phyloP scores from a whole-genome alignment of 2,113 vertebrate species.

The Piliocolobus tephrosceles region DNA sequence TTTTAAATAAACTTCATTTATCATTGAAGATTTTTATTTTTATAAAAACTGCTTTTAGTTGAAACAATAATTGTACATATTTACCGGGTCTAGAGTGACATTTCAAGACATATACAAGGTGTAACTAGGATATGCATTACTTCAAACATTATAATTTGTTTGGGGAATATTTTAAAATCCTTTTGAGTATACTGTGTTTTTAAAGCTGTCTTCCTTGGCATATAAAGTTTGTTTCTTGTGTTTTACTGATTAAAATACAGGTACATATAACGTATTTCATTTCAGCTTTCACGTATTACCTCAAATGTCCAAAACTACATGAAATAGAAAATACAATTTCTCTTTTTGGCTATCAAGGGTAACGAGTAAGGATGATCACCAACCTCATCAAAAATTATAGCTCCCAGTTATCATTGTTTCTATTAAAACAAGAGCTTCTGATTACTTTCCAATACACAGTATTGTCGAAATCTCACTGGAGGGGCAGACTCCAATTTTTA shows the following conservation, averaged over 20 bases:
- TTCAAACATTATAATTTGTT: neutral
- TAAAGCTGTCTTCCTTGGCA: neutral
- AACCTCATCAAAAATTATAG: neutral
- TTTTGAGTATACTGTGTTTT: neutral
- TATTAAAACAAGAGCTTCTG: slow-evolving; percentile 40
- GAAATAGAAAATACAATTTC: neutral
- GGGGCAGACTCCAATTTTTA: neutral
- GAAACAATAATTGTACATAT: neutral
- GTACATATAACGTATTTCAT: neutral
- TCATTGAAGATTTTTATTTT: neutral
- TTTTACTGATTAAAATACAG: neutral
- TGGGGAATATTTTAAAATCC: neutral
- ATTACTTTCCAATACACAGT: neutral
- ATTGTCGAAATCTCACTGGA: neutral
- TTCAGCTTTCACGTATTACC: neutral
- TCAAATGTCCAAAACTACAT: neutral
- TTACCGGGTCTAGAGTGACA: neutral
- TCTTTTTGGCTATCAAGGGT: neutral
- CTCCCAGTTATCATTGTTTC: neutral
- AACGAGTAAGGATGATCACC: neutral
- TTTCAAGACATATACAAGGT: neutral
- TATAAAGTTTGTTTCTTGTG: too few species aligned
- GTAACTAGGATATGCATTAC: neutral
- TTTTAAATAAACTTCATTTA: neutral
- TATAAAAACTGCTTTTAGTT: neutral